These are phyloP conservation scores for Smutsia gigantea DNA, from an alignment of 2,797 vertebrate species.

Conservation along the genomic window DNA sequence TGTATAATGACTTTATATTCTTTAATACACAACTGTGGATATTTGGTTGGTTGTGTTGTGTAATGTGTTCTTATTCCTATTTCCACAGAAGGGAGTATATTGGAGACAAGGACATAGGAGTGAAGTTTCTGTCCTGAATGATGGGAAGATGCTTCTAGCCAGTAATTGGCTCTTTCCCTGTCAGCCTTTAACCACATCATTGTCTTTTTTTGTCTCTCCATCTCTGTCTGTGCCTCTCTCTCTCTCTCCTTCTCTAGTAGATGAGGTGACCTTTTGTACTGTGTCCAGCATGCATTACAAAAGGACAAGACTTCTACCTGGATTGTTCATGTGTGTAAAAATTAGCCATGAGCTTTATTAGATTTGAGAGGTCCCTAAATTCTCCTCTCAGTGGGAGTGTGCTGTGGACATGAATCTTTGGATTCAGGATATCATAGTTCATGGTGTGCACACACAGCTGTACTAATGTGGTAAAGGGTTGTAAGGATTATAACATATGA, in stretches of 20 bases:
- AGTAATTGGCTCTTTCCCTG: neutral
- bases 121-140: neutral
- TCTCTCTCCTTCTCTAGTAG: neutral
- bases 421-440: neutral
- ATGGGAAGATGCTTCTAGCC: neutral
- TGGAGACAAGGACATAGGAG: neutral
- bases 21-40: neutral
- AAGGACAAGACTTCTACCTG: neutral
- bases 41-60: neutral
- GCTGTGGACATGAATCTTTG: neutral
- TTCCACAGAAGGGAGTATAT: neutral
- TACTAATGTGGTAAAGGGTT: neutral
- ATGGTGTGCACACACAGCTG: neutral
- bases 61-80: neutral
- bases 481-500: neutral
- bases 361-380: neutral
- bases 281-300: too few relatives aligned
- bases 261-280: neutral
- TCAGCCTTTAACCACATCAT: neutral
- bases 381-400: neutral
- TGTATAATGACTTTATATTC: too few relatives aligned
- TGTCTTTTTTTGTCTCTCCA: neutral
- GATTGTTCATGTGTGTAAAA: neutral
- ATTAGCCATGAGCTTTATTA: neutral
- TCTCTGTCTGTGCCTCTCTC: neutral